These are phyloP conservation scores for Argya squamiceps DNA, from an alignment of 2,797 vertebrate species.

Conservation along the genomic window DNA sequence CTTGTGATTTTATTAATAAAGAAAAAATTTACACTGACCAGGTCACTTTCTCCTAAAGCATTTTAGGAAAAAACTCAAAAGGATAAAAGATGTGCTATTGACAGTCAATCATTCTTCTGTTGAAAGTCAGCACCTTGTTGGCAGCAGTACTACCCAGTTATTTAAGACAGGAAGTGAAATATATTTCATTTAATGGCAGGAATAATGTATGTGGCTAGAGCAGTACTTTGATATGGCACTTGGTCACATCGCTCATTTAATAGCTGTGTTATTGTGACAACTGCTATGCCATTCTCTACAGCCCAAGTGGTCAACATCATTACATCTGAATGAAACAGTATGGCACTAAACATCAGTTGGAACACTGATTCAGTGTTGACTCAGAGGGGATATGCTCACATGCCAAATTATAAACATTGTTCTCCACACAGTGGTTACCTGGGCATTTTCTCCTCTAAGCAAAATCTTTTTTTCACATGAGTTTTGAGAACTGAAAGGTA, in stretches of 20 bases:
- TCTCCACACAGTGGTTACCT: not conserved
- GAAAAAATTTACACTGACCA: not conserved
- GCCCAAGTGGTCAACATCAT: not conserved
- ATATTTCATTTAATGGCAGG: not conserved
- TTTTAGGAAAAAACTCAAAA: not conserved
- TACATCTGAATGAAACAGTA: not conserved
- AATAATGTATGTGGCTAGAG: not conserved
- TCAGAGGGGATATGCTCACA: not conserved
- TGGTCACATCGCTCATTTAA: not conserved
- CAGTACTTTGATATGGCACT: not conserved
- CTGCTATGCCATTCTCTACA: not conserved
- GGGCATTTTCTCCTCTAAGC: not conserved
- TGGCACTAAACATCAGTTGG: not conserved
- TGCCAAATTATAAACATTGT: not conserved
- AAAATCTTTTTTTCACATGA: not conserved
- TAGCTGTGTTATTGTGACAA: not conserved
- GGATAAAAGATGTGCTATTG: not conserved
- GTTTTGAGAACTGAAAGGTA: not conserved
- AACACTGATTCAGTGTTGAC: not conserved
- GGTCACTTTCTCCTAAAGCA: not conserved
- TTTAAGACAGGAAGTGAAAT: conserved; percentile 40
- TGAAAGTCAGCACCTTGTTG: not conserved
- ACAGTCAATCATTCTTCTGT: not conserved
- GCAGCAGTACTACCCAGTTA: not conserved
- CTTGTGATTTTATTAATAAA: not conserved